Evolutionary conservation across 2,113 vertebrate genomes (phyloP).

Genomic region (Aspidoscelis tigris): DNA sequence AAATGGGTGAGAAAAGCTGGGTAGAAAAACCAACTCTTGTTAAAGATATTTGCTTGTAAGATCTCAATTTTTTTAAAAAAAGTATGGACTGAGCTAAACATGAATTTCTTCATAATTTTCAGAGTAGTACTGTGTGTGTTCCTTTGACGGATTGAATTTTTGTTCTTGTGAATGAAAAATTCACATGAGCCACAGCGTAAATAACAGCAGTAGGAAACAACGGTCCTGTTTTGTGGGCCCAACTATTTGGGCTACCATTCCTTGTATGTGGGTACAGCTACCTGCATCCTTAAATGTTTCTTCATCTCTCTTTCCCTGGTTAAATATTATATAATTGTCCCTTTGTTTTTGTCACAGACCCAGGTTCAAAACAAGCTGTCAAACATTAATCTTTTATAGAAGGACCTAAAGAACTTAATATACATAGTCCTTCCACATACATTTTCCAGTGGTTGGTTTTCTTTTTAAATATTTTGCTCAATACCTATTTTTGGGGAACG

Average conservation of each 20-base stretch:
- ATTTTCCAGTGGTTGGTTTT: too few relatives aligned
- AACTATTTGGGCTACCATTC: background rate
- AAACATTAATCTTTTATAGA: too few relatives aligned
- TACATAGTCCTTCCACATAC: too few relatives aligned
- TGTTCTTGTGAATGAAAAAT: background rate
- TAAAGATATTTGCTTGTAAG: background rate
- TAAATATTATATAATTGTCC: background rate
- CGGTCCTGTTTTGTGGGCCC: background rate
- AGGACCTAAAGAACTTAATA: too few relatives aligned
- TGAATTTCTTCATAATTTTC: background rate
- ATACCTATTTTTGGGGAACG: too few relatives aligned
- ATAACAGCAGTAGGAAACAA: background rate
- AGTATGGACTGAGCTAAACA: background rate
- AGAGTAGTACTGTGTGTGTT: too few relatives aligned
- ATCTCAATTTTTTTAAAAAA: background rate
- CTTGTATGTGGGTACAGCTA: background rate
- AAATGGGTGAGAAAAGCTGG: too few relatives aligned
- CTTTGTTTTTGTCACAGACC: too few relatives aligned
- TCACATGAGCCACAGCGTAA: background rate
- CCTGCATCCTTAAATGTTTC: background rate
- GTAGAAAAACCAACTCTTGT: too few relatives aligned
- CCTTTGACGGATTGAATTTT: background rate
- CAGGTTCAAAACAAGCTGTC: too few relatives aligned
- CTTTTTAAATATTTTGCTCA: too few relatives aligned
- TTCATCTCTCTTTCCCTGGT: background rate